Base-by-base conservation (phyloP, 2,888 invertebrate genomes). In the Brachylomia viminalis region DNA sequence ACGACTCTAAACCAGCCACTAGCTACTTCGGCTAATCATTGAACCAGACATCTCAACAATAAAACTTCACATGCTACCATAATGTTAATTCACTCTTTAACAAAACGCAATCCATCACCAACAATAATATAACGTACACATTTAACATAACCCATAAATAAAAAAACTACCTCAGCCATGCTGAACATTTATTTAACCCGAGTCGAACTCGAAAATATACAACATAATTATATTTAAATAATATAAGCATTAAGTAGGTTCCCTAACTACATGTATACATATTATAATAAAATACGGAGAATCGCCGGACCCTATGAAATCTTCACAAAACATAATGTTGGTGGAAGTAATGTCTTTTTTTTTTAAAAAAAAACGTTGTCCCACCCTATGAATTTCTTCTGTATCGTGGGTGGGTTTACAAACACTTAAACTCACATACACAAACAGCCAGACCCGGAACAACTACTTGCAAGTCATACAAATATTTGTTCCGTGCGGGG, bases 121-220 rank as follows among this genome's bases (percentile, higher is more conserved):
- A 87, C 76, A 84, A 78, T 65, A 70, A 80, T 69, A 82, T 77
- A 82, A 85, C 83, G 72, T 68, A 85, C 79, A 90, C 85, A 88
- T 82, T 79, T 68, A 79, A 80, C 67, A 81, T 80, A 85, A 77
- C 75, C 81, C 83, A 76, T 68, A 90, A 94, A 92, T 91, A 93
- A 94, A 90, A 38, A 92, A 90, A 92, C 90, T 90, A 91, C 92
- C 93, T 92, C 93, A 94, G 93, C 94, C 92, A 91, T 80, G 93
- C 94, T 94, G 93, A 90, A 86, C 79, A 80, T 94, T 95, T 94
- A 93, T 94, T 94, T 86, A 91, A 91, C 88, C 87, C 89, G 92
- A 93, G 92, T 93, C 87, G 87, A 91, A 94, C 93, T 94, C 92
- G 89, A 91, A 77, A 85, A 87, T 83, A 88, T 80, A 88, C 82